A percentile compares a stretch with the other conserved stretches of the same genome.
Conservation (phyloP, 2,888 invertebrate species). For the Nephrocerus scutellatus region DNA sequence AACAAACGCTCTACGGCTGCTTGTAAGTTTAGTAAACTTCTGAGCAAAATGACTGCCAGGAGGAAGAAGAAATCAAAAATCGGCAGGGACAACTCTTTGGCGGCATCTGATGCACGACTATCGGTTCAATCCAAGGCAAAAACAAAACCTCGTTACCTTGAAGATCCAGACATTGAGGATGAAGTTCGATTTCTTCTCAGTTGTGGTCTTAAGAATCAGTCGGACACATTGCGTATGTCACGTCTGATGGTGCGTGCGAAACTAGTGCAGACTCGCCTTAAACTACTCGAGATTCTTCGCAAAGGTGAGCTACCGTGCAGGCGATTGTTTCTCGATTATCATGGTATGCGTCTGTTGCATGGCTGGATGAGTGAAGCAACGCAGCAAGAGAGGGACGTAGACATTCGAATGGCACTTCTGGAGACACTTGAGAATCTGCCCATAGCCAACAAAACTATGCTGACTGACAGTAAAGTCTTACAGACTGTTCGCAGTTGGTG, state of each 20-base stretch:
- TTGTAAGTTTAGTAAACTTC: conserved; percentile 24
- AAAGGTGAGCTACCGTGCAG: conserved; percentile 76
- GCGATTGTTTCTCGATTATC: conserved; percentile 85
- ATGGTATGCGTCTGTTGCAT: conserved; percentile 82
- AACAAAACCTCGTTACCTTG: conserved; percentile 45
- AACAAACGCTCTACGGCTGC: too few species aligned
- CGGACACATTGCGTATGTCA: conserved; percentile 81
- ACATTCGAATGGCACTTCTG: conserved; percentile 62
- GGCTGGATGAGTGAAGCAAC: conserved; percentile 79
- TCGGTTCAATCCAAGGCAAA: neutral
- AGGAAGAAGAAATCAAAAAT: conserved; percentile 27
- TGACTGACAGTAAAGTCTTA: conserved; percentile 87
- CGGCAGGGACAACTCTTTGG: conserved; percentile 18
- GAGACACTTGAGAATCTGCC: conserved; percentile 78
- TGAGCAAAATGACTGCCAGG: conserved; percentile 25
- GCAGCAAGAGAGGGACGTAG: conserved; percentile 28
- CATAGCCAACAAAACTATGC: conserved; percentile 86
- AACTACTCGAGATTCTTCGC: conserved; percentile 70
- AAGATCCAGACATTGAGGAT: conserved; percentile 69
- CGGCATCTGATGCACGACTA: conserved; percentile 3
- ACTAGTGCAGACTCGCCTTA: conserved; percentile 65
- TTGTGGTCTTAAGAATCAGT: conserved; percentile 79
- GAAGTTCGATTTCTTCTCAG: conserved; percentile 74
- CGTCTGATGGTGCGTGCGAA: conserved; percentile 90
- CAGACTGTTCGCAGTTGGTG: conserved; percentile 81